A percentile compares a stretch with the other conserved stretches of the same genome.
These are phyloP conservation scores for Troides aeacus DNA, from an alignment of 2,888 invertebrate genomes.

Conservation along the genomic window DNA sequence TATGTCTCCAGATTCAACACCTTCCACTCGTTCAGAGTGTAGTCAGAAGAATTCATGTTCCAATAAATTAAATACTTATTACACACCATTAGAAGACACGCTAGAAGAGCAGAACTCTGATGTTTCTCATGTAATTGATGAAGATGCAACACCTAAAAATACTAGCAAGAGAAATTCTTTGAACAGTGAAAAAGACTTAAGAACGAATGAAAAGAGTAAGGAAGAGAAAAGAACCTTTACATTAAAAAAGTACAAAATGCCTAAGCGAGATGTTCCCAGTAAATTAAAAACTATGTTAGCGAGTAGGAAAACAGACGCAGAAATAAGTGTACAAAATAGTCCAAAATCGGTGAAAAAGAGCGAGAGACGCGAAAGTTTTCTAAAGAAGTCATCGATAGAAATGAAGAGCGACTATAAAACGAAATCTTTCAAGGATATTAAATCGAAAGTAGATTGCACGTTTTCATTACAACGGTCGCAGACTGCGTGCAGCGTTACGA, in stretches of 20 bases:
- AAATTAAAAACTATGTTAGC: conserved; percentile 86
- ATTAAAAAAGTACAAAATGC: conserved; percentile 87
- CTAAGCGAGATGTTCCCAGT: conserved; percentile 87
- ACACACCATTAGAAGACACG: conserved; percentile 54
- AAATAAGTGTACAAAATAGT: conserved; percentile 79
- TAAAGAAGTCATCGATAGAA: conserved; percentile 81
- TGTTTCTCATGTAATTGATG: conserved; percentile 46
- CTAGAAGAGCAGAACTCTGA: conserved; percentile 52
- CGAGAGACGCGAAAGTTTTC: conserved; percentile 85
- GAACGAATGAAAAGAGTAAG: conserved; percentile 64
- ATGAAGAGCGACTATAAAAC: conserved; percentile 87
- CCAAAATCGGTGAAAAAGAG: conserved; percentile 80
- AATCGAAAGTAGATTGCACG: conserved; percentile 87
- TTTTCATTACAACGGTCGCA: conserved; percentile 73
- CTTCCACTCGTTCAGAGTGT: conserved; percentile 76
- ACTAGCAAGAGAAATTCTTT: conserved; percentile 71
- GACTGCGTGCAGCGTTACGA: conserved; percentile 72
- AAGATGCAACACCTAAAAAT: conserved; percentile 62
- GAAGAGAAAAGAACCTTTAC: conserved; percentile 78
- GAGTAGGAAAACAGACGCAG: conserved; percentile 76
- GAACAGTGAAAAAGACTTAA: conserved; percentile 65
- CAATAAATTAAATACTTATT: conserved; percentile 55
- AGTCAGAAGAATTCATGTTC: conserved; percentile 71
- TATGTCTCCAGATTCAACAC: conserved; percentile 83
- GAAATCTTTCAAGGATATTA: conserved; percentile 91